phyloP scores from a whole-genome alignment of 2,797 vertebrate genomes.

The Orestias chungarensis region DNA sequence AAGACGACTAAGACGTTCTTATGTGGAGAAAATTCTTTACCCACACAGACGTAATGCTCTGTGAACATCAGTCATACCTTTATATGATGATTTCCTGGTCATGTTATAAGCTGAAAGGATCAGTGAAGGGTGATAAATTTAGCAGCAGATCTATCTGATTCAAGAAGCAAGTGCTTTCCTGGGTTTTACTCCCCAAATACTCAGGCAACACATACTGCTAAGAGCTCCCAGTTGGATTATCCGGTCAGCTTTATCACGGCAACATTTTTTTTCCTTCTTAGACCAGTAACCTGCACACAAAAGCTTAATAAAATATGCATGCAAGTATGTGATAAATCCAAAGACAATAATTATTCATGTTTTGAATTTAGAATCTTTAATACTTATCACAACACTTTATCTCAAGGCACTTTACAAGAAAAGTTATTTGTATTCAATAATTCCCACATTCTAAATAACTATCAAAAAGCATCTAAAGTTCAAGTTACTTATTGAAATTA shows the following conservation, averaged over 20 bases:
- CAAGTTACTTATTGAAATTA: no score
- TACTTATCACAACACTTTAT: no score
- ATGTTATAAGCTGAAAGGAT: constrained; percentile 30
- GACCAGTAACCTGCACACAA: background rate
- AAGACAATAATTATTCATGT: background rate
- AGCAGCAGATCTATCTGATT: constrained; percentile 19
- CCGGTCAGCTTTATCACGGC: background rate
- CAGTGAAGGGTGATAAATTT: constrained; percentile 32
- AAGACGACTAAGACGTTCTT: constrained; percentile 35
- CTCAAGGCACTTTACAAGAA: no score
- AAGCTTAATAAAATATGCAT: background rate
- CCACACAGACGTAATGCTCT: constrained; percentile 22
- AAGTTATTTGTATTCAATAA: no score
- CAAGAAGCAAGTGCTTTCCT: constrained; percentile 19
- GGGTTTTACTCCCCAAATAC: constrained; percentile 42
- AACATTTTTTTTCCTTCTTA: constrained; percentile 1
- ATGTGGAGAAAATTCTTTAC: constrained; percentile 45
- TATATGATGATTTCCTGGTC: constrained; percentile 44
- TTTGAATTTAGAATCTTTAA: background rate
- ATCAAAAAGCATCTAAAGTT: no score
- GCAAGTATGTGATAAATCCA: background rate
- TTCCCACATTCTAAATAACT: no score
- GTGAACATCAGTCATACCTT: constrained; percentile 19
- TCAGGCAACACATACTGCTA: background rate
- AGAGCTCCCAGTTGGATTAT: constrained; percentile 1